phyloP scores from a whole-genome alignment of 2,113 vertebrate species.

The Cyphomyrus plagiostoma region DNA sequence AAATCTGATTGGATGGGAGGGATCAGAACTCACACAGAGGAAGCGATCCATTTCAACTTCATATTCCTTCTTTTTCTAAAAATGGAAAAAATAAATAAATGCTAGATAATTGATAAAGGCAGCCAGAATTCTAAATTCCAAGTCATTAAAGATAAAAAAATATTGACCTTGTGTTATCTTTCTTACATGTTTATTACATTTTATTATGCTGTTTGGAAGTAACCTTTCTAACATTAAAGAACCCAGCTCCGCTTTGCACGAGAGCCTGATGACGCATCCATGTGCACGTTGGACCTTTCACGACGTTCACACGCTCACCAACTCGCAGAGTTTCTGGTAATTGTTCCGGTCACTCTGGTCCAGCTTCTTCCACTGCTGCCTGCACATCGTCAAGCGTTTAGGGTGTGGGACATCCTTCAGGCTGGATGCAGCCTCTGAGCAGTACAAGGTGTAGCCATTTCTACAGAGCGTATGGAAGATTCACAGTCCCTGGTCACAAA shows the following conservation, averaged over 20 bases:
- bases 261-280: neutral
- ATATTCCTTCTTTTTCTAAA: constrained; percentile 93
- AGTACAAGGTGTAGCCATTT: constrained; percentile 96
- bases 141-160: neutral
- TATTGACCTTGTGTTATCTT: neutral
- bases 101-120: neutral
- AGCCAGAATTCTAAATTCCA: neutral
- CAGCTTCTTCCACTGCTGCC: constrained; percentile 92
- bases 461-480: constrained; percentile 44
- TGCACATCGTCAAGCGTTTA: constrained; percentile 94
- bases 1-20: neutral
- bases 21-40: constrained; percentile 70
- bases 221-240: neutral
- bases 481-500: neutral
- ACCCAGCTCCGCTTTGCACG: neutral
- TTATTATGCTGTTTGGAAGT: neutral
- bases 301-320: constrained; percentile 56
- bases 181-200: neutral
- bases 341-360: constrained; percentile 85
- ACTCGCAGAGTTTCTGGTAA: constrained; percentile 94
- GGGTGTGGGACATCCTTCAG: constrained; percentile 98
- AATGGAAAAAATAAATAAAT: neutral
- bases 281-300: too few species aligned
- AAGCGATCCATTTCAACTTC: constrained; percentile 90
- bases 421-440: constrained; percentile 93